phyloP scores from a whole-genome alignment of 2,113 vertebrate genomes.

The Oreochromis spilurus region DNA sequence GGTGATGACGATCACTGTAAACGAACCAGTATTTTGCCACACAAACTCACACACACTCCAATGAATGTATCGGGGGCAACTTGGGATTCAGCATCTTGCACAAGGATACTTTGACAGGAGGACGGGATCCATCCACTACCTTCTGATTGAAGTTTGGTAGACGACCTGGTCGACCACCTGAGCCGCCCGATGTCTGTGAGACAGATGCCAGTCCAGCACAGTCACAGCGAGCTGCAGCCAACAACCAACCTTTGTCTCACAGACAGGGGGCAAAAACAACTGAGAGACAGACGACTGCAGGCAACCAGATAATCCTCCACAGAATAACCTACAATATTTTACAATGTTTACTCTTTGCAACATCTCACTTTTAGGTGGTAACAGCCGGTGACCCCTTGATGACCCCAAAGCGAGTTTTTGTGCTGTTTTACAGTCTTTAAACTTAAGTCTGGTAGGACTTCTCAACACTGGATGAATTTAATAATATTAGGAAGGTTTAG shows the following conservation, averaged over 20 bases:
- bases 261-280: too few species aligned
- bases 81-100: background rate
- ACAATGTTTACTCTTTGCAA: background rate
- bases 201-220: background rate
- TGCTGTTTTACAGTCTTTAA: background rate
- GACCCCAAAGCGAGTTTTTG: background rate
- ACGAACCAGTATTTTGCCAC: accelerated
- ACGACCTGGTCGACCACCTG: background rate
- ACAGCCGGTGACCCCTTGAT: background rate
- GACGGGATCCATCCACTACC: background rate
- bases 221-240: background rate
- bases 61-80: background rate
- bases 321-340: background rate
- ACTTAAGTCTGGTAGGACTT: background rate
- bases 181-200: background rate
- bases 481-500: background rate
- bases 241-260: background rate
- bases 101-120: background rate
- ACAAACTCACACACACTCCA: background rate
- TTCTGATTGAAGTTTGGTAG: background rate
- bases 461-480: background rate
- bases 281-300: background rate
- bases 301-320: background rate
- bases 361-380: background rate
- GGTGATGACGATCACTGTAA: background rate